These are phyloP conservation scores for Scaptomyza hsui DNA, from an alignment of 1,140 invertebrate genomes.

Conservation along the genomic window DNA sequence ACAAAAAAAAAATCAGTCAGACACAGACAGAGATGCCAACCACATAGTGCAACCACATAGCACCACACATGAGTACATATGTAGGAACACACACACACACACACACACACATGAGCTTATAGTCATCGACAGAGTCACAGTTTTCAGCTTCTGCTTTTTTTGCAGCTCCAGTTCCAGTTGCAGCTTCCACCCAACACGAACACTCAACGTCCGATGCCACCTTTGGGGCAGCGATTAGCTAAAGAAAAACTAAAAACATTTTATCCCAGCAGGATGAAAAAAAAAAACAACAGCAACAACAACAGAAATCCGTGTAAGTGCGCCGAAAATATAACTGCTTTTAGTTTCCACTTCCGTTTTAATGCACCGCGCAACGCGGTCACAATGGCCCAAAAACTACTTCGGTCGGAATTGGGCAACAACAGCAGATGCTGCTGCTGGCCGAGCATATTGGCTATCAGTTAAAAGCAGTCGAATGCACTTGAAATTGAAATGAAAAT, in stretches of 20 bases:
- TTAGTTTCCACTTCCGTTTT: conserved; percentile 77
- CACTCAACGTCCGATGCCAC: not conserved
- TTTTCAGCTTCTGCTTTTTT: conserved; percentile 22
- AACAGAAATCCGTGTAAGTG: conserved; percentile 59
- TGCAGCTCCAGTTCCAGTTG: not conserved
- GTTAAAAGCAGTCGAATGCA: not conserved
- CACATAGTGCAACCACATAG: conserved; percentile 29
- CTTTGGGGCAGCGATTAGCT: conserved; percentile 24
- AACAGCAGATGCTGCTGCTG: not conserved
- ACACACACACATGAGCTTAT: conserved; percentile 11
- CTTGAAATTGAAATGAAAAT: not conserved
- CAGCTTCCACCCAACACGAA: not conserved
- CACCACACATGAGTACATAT: conserved; percentile 5
- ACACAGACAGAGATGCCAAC: conserved; percentile 1
- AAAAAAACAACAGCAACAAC: conserved; percentile 8
- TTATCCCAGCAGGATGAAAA: conserved; percentile 14
- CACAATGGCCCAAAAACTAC: conserved; percentile 31
- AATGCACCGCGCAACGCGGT: conserved; percentile 65
- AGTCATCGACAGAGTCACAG: conserved; percentile 3
- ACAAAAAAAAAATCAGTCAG: conserved; percentile 9
- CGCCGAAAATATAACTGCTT: conserved; percentile 75
- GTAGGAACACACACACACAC: not conserved
- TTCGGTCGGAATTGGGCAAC: conserved; percentile 12
- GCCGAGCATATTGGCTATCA: conserved; percentile 14
- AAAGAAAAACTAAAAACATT: conserved; percentile 52